Base-by-base conservation (phyloP, 2,888 invertebrate genomes). In the Hyppa rectilinea region DNA sequence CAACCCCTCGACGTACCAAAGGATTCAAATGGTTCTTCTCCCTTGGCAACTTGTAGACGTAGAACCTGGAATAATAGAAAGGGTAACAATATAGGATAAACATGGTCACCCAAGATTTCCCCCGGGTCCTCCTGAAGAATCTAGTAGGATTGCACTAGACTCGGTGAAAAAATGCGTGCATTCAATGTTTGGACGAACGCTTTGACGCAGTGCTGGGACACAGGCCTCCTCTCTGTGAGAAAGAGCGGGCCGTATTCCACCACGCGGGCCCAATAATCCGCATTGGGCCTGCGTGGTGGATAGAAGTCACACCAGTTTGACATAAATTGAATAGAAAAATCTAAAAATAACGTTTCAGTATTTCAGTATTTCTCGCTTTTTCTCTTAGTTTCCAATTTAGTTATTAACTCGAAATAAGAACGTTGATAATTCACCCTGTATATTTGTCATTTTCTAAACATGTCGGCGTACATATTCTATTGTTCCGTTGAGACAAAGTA, bases 1-100 rank as follows among this genome's bases (percentile, higher is more conserved):
- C 97, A 17, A 97, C 91, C 0, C 98, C 98, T 77, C 94, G 92
- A 63, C 95, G 95, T 68, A 97, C 94, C 26, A 96, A 86, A 0
- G 95, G 92, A 85, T 96, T 96, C 2, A 95, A 87, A 77, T 96
- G 96, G 73, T 96, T 91, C 63, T 96, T 96, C 85, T 97, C 96
- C 83, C 96, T 96, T 2, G 98, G 98, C 75, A 98, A 89, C 93
- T 99, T 99, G 92, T 98, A 98, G 36, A 97, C 93, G 83, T 98
- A 97, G 92, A 97, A 99, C 99, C 98, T 99, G 85, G 9, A 92
- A 92, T 50, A 9, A 26, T 0, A n/a, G 38, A 34, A 36, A 34
- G 9, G 17, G 17, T 75, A 34, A 73, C 9, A n/a, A 73, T 34
- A 17, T 29, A 36, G 10, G 4, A 17, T 17, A 14, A 36, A 29